These are phyloP conservation scores for Eucriotettix oculatus DNA, from an alignment of 2,888 invertebrate genomes.

Conservation along the genomic window DNA sequence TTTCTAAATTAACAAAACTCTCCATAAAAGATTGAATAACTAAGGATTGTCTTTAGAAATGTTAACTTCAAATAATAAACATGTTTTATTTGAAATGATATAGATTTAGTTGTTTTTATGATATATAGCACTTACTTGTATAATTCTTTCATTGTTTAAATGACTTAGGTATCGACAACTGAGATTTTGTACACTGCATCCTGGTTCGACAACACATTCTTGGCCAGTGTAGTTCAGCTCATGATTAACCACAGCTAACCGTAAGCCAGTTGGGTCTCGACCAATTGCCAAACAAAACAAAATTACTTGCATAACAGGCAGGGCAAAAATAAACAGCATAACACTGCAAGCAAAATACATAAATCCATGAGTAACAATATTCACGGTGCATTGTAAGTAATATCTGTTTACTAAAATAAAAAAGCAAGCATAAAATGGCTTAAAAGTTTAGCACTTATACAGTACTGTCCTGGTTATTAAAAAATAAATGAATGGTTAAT, in stretches of 20 bases:
- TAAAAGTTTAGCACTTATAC: background rate
- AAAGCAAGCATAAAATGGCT: background rate
- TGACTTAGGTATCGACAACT: slow-evolving; percentile 67
- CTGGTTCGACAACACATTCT: slow-evolving; percentile 34
- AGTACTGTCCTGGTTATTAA: too few species aligned
- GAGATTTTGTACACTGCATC: slow-evolving; percentile 53
- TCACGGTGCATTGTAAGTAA: too few species aligned
- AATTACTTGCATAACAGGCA: slow-evolving; percentile 89
- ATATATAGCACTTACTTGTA: slow-evolving; percentile 33
- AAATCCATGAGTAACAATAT: too few species aligned
- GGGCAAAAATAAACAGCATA: slow-evolving; percentile 82
- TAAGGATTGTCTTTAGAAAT: too few species aligned
- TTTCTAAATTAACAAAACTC: too few species aligned
- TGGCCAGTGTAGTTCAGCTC: slow-evolving; percentile 30
- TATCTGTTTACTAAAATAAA: too few species aligned
- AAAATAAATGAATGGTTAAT: too few species aligned
- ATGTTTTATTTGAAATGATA: too few species aligned
- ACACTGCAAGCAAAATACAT: slow-evolving; percentile 31
- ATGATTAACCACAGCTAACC: slow-evolving; percentile 59
- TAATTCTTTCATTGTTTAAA: slow-evolving; percentile 53
- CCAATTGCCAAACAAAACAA: slow-evolving; percentile 87
- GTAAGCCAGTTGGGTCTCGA: slow-evolving; percentile 66
- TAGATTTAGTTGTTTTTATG: background rate
- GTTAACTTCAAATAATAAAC: too few species aligned
- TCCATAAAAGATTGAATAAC: too few species aligned